phyloP scores from a whole-genome alignment of 2,797 vertebrate species.

The Melanotaenia pygmaea region DNA sequence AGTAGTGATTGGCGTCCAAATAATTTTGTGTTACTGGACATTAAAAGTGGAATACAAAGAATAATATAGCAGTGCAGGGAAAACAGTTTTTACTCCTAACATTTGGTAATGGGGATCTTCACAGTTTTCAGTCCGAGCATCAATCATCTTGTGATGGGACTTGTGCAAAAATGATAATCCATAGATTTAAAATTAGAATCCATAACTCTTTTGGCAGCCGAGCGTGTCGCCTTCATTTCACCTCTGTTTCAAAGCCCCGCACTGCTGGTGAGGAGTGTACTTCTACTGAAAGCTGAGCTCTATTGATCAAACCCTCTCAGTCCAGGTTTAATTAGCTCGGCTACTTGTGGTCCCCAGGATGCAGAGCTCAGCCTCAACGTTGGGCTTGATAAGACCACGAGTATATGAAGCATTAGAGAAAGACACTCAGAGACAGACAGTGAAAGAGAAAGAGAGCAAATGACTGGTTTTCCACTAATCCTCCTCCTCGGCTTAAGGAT shows the following conservation, averaged over 20 bases:
- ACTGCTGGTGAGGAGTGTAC: conserved; percentile 30
- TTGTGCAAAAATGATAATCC: not conserved
- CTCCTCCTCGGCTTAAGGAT: conserved; percentile 49
- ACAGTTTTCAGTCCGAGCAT: not conserved
- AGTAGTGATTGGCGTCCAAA: not conserved
- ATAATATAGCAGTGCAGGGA: no score
- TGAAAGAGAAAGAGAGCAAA: conserved; percentile 13
- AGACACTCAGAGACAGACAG: conserved; percentile 44
- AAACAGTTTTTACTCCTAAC: no score
- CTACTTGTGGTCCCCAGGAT: conserved; percentile 44
- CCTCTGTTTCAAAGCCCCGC: not conserved
- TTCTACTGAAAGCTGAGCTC: conserved; percentile 50
- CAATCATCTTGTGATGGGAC: not conserved
- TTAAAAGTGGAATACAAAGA: no score
- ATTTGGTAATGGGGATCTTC: no score
- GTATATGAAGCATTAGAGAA: conserved; percentile 55
- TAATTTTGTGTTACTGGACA: not conserved
- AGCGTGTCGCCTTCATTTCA: not conserved
- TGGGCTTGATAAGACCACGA: conserved; percentile 62
- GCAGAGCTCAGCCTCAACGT: conserved; percentile 59
- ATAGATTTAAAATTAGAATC: not conserved
- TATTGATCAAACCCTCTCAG: conserved; percentile 55
- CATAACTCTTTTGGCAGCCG: not conserved
- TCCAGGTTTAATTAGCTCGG: conserved; percentile 75
- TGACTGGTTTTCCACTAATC: conserved; percentile 67